phyloP scores from a whole-genome alignment of 2,888 invertebrate genomes.

The Sarcophaga caerulescens region DNA sequence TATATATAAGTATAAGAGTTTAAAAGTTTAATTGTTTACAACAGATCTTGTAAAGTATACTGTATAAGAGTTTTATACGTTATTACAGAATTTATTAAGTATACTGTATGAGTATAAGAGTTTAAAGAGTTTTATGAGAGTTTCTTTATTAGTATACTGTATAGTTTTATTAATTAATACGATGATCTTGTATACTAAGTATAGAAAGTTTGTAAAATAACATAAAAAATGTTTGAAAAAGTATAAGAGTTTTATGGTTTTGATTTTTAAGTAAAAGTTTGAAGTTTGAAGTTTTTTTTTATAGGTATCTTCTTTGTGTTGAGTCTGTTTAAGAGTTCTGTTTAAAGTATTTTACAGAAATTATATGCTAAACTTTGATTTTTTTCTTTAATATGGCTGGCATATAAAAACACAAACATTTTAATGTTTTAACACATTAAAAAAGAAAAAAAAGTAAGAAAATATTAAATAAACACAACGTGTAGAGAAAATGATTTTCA shows the following conservation, averaged over 20 bases:
- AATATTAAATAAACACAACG: conserved; percentile 51
- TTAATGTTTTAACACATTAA: neutral
- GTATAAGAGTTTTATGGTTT: no score
- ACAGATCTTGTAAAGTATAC: no score
- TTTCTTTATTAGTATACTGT: neutral
- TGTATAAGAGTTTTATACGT: no score
- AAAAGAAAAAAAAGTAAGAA: neutral
- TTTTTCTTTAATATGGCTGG: conserved; percentile 16
- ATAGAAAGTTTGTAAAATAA: no score
- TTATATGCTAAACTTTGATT: conserved; percentile 26
- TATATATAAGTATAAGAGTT: no score
- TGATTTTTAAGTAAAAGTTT: neutral
- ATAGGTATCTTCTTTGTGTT: neutral
- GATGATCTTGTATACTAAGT: no score
- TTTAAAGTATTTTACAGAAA: neutral
- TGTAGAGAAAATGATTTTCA: conserved; percentile 38
- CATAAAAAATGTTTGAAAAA: no score
- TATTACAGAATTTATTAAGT: no score
- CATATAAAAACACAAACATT: conserved; percentile 43
- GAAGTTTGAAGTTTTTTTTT: conserved; percentile 6
- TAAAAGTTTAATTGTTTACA: no score
- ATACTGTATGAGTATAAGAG: conserved; percentile 3
- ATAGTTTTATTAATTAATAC: no score
- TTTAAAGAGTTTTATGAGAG: conserved; percentile 1
- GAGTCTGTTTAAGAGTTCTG: neutral